Evolutionary conservation across 2,888 invertebrate genomes (phyloP), one percentile per base, ranked within the genome.

Genomic region (Heliothis peltigera): DNA sequence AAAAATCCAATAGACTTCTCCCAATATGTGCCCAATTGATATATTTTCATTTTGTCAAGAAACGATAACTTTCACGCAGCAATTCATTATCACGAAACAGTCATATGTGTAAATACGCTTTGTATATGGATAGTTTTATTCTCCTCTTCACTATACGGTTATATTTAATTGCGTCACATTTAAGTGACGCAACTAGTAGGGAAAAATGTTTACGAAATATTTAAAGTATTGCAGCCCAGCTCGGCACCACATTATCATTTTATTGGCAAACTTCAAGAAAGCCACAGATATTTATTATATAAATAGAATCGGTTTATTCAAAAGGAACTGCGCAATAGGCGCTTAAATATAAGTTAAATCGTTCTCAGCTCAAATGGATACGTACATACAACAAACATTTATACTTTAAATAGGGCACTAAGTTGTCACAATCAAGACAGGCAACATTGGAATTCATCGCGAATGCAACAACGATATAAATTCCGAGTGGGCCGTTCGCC

Each of bases 401-500:
- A 57, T 44, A 56, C 43, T 55, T 35, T 28, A 77, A 64, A 65
- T 78, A 57, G 60, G 62, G 52, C 58, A 63, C 51, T 49, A 57
- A 58, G 51, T 65, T 68, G 68, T 61, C 61, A 66, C 58, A 59
- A 28, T 64, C 48, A 43, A 61, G 70, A 70, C 64, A 58, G 21
- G 22, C 1, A 54, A 60, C 59, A 70, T 43, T 59, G 42, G 59
- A 74, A 70, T 69, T 64, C 56, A 74, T 80, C 51, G 63, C 58
- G 48, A 66, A 64, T 62, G 51, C 73, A 72, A 73, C 61, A 70
- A 54, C 63, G 74, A 75, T 79, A 84, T 80, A 83, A 84, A 87
- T 84, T 80, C 78, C 75, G 53, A 57, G 72, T 70, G 65, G 81
- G 68, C 77, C 62, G 70, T 82, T 83, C 71, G 78, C 85, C 82